A percentile compares a stretch with the other conserved stretches of the same genome.
Evolutionary conservation across 2,113 vertebrate species (phyloP).

Genomic region (Oryzias woworae): DNA sequence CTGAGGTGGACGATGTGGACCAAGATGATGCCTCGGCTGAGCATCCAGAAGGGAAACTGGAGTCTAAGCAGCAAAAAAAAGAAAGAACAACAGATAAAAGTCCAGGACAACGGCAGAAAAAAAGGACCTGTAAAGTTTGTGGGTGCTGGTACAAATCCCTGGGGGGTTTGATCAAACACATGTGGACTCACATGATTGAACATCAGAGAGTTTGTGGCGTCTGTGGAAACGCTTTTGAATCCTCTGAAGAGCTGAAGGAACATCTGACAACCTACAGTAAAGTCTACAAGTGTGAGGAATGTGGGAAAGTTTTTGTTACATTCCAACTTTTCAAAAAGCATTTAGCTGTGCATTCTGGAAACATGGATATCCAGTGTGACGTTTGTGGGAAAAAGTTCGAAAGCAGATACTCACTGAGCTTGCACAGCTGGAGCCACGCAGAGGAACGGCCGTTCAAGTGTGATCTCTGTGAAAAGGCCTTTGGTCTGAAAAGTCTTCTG

Average conservation of each 20-base stretch:
- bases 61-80: neutral
- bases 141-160: conserved; percentile 17
- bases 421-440: conserved; percentile 28
- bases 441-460: conserved; percentile 28
- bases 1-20: too few relatives aligned
- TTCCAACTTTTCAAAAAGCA: conserved; percentile 7
- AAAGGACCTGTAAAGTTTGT: conserved; percentile 27
- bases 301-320: conserved; percentile 19
- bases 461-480: conserved; percentile 10
- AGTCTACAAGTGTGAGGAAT: conserved; percentile 11
- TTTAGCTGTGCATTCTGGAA: neutral
- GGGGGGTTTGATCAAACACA: conserved; percentile 41
- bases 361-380: neutral
- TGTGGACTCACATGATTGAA: conserved; percentile 35
- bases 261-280: conserved; percentile 22
- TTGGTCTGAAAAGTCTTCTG: conserved; percentile 23
- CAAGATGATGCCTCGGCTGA: too few relatives aligned
- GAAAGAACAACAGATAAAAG: neutral
- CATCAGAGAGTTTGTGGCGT: conserved; percentile 14
- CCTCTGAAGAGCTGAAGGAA: neutral
- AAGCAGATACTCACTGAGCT: neutral
- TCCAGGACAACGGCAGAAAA: neutral
- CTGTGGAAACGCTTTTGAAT: conserved; percentile 16
- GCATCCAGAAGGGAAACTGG: too few relatives aligned
- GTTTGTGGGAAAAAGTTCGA: conserved; percentile 19